Evolutionary conservation across 30 jellyfish, hydroid and myxozoan species (phyloP).

Genomic region (Hydra vulgaris): DNA sequence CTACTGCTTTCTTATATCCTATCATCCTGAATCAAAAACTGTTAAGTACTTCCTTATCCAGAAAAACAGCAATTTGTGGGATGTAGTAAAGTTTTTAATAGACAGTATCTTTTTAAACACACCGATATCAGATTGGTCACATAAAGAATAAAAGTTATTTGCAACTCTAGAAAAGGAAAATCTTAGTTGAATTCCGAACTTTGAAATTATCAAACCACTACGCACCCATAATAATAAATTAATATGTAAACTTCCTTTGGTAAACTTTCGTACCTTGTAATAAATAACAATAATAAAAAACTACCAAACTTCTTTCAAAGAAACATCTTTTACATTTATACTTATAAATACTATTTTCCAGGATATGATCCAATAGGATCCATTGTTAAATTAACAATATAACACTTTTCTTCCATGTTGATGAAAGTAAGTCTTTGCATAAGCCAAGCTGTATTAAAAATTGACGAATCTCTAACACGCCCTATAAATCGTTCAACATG

Average conservation of each 20-base stretch:
- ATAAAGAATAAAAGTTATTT: slow-evolving; percentile 6
- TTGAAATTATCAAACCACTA: neutral
- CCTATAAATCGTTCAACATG: too few relatives aligned
- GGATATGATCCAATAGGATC: too few relatives aligned
- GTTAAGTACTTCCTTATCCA: slow-evolving; percentile 4
- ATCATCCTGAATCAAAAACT: neutral
- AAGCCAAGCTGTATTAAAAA: too few relatives aligned
- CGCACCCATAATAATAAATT: neutral
- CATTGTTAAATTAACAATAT: too few relatives aligned
- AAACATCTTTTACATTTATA: too few relatives aligned
- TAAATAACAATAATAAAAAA: too few relatives aligned
- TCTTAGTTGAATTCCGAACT: slow-evolving; percentile 7
- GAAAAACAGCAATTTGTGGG: slow-evolving; percentile 7
- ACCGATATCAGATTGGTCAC: slow-evolving; percentile 4
- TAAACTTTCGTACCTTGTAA: neutral
- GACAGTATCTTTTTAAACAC: slow-evolving; percentile 6
- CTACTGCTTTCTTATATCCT: slow-evolving; percentile 13
- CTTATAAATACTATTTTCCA: too few relatives aligned
- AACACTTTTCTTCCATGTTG: too few relatives aligned
- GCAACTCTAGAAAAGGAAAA: neutral
- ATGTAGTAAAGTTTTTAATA: neutral
- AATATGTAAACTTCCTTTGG: neutral
- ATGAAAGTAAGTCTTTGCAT: too few relatives aligned
- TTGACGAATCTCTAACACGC: too few relatives aligned
- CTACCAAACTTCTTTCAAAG: too few relatives aligned